A percentile compares a stretch with the other conserved stretches of the same genome.
These are phyloP conservation scores for Mimas tiliae DNA, from an alignment of 2,888 invertebrate genomes.

Conservation along the genomic window DNA sequence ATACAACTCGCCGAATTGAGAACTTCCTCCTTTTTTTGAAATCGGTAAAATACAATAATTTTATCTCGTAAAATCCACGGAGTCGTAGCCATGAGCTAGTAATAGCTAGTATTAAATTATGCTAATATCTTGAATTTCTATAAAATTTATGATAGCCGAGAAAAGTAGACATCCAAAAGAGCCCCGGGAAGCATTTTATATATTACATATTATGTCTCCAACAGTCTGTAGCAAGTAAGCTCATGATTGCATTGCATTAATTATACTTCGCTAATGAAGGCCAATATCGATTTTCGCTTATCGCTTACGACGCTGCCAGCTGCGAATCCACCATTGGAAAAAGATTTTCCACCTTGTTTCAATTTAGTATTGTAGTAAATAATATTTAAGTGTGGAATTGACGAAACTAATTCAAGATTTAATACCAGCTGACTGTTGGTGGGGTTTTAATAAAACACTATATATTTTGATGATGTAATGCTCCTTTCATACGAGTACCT, in stretches of 20 bases:
- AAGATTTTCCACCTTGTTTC: constrained; percentile 60
- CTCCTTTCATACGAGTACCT: too few relatives aligned
- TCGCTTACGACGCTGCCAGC: constrained; percentile 56
- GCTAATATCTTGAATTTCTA: too few relatives aligned
- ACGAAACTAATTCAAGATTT: neutral
- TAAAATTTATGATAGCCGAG: too few relatives aligned
- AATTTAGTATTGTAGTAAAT: constrained; percentile 37
- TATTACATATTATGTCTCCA: constrained; percentile 36
- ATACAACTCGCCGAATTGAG: too few relatives aligned
- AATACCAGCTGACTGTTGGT: too few relatives aligned
- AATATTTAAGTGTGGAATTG: constrained; percentile 14
- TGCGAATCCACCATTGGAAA: constrained; percentile 59
- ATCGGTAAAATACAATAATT: too few relatives aligned
- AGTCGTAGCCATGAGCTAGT: too few relatives aligned
- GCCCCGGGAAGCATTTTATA: constrained; percentile 13
- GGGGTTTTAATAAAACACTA: too few relatives aligned
- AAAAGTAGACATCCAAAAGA: neutral
- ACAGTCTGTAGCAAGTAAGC: constrained; percentile 26
- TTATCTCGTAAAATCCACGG: too few relatives aligned
- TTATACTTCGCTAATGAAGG: constrained; percentile 67
- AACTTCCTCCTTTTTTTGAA: too few relatives aligned
- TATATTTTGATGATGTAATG: too few relatives aligned
- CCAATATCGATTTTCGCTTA: constrained; percentile 74
- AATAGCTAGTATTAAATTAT: too few relatives aligned
- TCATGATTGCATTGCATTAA: constrained; percentile 62